These are phyloP conservation scores for Furnarius figulus DNA, from an alignment of 2,113 vertebrate genomes.

Conservation along the genomic window DNA sequence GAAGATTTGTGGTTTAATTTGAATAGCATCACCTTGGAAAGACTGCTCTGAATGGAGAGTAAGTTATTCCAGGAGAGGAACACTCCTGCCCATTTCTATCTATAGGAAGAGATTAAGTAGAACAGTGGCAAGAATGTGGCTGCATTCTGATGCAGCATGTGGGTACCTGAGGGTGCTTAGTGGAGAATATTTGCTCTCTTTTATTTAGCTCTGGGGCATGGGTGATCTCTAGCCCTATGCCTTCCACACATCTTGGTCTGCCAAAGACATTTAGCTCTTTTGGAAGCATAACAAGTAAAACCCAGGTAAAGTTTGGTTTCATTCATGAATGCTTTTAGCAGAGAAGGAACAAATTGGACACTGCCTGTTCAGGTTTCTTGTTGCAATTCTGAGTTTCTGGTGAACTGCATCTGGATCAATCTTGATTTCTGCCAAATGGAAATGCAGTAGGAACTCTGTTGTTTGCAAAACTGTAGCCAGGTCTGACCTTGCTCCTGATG, in stretches of 20 bases:
- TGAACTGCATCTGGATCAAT: not conserved
- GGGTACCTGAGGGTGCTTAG: not conserved
- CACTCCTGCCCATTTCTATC: not conserved
- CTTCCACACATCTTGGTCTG: not conserved
- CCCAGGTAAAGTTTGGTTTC: not conserved
- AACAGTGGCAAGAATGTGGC: not conserved
- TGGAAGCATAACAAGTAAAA: not conserved
- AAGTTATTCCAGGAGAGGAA: not conserved
- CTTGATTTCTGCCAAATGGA: not conserved
- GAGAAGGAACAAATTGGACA: not conserved
- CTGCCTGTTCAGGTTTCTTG: not conserved
- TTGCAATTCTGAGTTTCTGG: not conserved
- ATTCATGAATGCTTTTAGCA: not conserved
- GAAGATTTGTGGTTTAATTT: constrained; percentile 48
- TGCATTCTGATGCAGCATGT: not conserved
- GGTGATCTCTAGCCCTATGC: not conserved
- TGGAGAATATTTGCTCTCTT: not conserved
- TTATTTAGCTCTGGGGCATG: not conserved
- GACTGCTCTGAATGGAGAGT: not conserved
- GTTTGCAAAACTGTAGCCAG: not conserved
- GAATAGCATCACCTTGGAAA: not conserved
- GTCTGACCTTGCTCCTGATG: not conserved
- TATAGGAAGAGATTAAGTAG: not conserved
- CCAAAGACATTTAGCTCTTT: not conserved
- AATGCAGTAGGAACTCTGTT: not conserved